Conservation (phyloP, 2,888 invertebrate genomes). For the Adelognathus sp. region DNA sequence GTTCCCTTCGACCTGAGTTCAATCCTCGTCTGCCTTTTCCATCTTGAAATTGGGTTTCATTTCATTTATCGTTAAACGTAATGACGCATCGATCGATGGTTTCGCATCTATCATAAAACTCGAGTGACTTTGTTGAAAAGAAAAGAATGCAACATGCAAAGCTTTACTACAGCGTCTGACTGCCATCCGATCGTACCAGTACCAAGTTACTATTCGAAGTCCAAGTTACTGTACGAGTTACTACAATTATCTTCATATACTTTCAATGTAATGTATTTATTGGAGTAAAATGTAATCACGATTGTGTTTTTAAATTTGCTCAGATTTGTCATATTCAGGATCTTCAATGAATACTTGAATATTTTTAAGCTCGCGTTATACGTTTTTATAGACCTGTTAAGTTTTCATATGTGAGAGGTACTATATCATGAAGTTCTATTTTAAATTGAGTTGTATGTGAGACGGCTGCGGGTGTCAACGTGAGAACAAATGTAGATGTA, state of each 20-base stretch:
- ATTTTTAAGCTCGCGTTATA: conserved; percentile 34
- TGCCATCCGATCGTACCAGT: conserved; percentile 58
- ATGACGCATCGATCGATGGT: neutral
- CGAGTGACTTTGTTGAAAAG: neutral
- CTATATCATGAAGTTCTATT: conserved; percentile 47
- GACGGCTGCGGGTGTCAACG: neutral
- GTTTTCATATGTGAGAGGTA: conserved; percentile 69
- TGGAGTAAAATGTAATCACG: conserved; percentile 39
- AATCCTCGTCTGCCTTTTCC: no score
- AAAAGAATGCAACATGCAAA: conserved; percentile 23
- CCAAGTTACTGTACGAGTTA: conserved; percentile 19
- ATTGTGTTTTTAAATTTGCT: conserved; percentile 30
- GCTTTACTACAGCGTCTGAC: conserved; percentile 47
- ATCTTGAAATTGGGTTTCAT: neutral
- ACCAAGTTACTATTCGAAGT: no score
- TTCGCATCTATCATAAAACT: no score
- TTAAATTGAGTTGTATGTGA: neutral
- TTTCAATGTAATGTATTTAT: conserved; percentile 61
- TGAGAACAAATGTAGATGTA: neutral
- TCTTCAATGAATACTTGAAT: conserved; percentile 14
- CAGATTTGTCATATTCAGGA: conserved; percentile 35
- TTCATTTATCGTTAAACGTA: neutral
- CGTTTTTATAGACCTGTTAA: conserved; percentile 69
- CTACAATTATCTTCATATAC: conserved; percentile 46
- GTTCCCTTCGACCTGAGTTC: no score